Base-by-base conservation (phyloP, 2,797 vertebrate species). In the Arrhamphus sclerolepis region DNA sequence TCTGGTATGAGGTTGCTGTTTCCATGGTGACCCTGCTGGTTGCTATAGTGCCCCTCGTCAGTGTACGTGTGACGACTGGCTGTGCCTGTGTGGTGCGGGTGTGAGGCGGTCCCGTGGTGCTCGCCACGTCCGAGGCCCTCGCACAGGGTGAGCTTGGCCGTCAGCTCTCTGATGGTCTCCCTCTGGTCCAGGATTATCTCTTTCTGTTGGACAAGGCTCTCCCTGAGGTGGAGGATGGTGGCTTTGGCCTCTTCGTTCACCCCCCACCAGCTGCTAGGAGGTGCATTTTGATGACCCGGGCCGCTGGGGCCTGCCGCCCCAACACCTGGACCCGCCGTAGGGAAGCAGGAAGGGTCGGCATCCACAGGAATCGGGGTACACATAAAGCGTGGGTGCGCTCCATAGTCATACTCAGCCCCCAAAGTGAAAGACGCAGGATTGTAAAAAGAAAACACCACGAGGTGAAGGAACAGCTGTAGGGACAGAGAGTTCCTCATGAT, bases 121-220 rank as follows among this genome's bases (percentile, higher is more conserved):
- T 85, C 77, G 3, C 77, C 82, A 3, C 66, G 81, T 19, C 92
- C 80, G 2, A 92, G 87, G 47, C 91, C 88, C 78, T 94, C 92
- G 2, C 94, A 95, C 57, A 93, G 86, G 20, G 83, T 86, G 19
- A 95, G 88, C 78, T 95, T 95, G 61, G 93, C 92, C 0, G 91
- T 95, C 75, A 95, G 80, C 76, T 95, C 94, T 42, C 93, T 75
- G 17, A 95, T 93, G 29, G 93, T 93, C 85, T 95, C 93, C 56
- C 93, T 88, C 75, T 94, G 94, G 78, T 95, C 93, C 77, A 94
- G 83, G 49, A 94, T 93, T 56, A 91, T 93, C 85, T 95, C 94
- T 43, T 93, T 95, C 84, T 95, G 94, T 21, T 88, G 89, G 19
- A 94, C 91, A 3, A 94, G 85, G 44, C 91, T 94, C 85, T 95